Conservation (phyloP, 2,113 vertebrate genomes). For the Stigmatopora argus region DNA sequence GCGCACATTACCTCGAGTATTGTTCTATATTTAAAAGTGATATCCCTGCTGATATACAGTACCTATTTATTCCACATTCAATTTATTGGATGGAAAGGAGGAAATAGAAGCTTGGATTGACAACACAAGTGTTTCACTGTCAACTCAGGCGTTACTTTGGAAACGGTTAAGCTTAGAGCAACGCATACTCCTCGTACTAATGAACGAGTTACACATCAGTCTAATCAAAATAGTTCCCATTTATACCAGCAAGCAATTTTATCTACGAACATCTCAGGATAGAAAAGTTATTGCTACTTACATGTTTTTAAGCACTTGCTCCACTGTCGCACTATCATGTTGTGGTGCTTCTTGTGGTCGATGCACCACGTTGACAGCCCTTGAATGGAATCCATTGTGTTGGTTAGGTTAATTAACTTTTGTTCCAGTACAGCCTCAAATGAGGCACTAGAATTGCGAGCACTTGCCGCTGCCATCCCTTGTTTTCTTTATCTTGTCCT, state of each 20-base stretch:
- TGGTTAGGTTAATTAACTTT: constrained; percentile 81
- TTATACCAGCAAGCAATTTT: background rate
- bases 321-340: constrained; percentile 85
- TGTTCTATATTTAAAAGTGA: background rate
- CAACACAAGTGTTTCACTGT: background rate
- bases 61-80: background rate
- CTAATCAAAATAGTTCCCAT: background rate
- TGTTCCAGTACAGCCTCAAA: constrained; percentile 82
- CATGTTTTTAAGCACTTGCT: constrained; percentile 87
- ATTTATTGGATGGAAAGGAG: background rate
- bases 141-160: background rate
- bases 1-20: background rate
- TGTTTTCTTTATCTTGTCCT: background rate
- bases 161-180: background rate
- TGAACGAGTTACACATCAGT: background rate
- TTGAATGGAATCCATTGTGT: constrained; percentile 96
- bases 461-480: constrained; percentile 71
- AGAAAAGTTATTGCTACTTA: constrained; percentile 65
- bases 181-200: background rate
- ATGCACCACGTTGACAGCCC: constrained; percentile 90
- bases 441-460: constrained; percentile 58
- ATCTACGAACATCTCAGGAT: background rate
- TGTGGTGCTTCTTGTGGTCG: constrained; percentile 92
- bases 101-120: background rate
- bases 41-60: background rate